phyloP scores from a whole-genome alignment of 2,888 invertebrate species.

The Congeria kusceri region DNA sequence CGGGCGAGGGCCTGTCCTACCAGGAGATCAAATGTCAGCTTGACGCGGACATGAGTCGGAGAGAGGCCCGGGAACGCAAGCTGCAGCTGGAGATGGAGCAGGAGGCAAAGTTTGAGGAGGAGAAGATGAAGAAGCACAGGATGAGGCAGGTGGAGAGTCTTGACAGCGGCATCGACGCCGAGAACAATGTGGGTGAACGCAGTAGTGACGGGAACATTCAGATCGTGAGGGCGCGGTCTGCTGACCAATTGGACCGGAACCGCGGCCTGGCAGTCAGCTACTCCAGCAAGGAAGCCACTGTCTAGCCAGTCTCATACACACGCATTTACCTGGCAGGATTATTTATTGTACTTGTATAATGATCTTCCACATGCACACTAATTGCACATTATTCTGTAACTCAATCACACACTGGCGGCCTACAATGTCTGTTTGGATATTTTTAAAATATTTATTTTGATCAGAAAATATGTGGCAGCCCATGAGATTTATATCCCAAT shows the following conservation, averaged over 20 bases:
- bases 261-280: slow-evolving; percentile 24
- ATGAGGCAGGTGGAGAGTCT: slow-evolving; percentile 58
- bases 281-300: slow-evolving; percentile 49
- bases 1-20: slow-evolving; percentile 36
- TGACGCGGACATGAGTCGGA: slow-evolving; percentile 49
- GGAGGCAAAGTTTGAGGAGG: slow-evolving; percentile 39
- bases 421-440: no score
- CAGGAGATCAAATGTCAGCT: slow-evolving; percentile 51
- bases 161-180: slow-evolving; percentile 59
- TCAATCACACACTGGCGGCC: no score
- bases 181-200: slow-evolving; percentile 40
- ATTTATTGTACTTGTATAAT: no score
- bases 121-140: slow-evolving; percentile 40
- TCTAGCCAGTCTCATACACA: slow-evolving; percentile 4
- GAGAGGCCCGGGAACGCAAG: slow-evolving; percentile 51
- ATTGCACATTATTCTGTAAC: no score
- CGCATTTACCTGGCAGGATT: no score
- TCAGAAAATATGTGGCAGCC: no score
- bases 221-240: slow-evolving; percentile 52
- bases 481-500: no score
- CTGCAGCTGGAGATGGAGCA: slow-evolving; percentile 39
- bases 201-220: slow-evolving; percentile 50
- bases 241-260: slow-evolving; percentile 47
- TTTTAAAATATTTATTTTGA: no score
- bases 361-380: no score